These are phyloP conservation scores for Oreotrochilus melanogaster DNA, from an alignment of 2,113 vertebrate genomes.

Conservation along the genomic window DNA sequence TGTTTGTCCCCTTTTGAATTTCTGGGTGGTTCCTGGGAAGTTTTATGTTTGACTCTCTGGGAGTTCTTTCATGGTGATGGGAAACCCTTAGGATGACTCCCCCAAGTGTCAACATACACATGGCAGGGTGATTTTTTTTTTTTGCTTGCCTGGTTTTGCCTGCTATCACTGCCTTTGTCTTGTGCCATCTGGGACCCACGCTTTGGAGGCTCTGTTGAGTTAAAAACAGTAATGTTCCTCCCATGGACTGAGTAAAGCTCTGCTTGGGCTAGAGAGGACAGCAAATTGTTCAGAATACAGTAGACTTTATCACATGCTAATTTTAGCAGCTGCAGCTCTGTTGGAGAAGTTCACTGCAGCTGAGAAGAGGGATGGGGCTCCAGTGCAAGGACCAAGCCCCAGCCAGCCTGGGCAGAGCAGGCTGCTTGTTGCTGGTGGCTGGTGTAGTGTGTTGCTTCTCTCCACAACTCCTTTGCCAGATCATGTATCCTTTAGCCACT, in stretches of 20 bases:
- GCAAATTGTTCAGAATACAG: background rate
- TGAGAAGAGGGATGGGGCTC: background rate
- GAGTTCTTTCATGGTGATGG: background rate
- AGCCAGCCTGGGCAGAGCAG: background rate
- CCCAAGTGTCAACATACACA: fast-evolving
- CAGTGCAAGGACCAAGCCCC: background rate
- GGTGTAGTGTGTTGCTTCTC: background rate
- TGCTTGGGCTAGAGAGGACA: slow-evolving; percentile 27
- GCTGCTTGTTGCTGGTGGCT: background rate
- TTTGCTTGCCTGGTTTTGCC: background rate
- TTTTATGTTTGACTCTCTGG: fast-evolving
- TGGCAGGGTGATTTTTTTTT: background rate
- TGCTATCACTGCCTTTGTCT: background rate
- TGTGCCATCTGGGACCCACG: fast-evolving
- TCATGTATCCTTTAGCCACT: background rate
- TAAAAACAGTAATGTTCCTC: background rate
- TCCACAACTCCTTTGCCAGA: background rate
- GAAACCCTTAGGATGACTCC: background rate
- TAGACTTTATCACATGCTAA: background rate
- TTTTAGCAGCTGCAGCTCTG: background rate
- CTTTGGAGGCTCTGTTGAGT: background rate
- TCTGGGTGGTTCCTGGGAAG: background rate
- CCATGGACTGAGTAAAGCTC: background rate
- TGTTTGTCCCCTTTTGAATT: background rate
- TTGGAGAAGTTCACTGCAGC: background rate